phyloP scores from a whole-genome alignment of 2,113 vertebrate species.

The Ursus arctos region DNA sequence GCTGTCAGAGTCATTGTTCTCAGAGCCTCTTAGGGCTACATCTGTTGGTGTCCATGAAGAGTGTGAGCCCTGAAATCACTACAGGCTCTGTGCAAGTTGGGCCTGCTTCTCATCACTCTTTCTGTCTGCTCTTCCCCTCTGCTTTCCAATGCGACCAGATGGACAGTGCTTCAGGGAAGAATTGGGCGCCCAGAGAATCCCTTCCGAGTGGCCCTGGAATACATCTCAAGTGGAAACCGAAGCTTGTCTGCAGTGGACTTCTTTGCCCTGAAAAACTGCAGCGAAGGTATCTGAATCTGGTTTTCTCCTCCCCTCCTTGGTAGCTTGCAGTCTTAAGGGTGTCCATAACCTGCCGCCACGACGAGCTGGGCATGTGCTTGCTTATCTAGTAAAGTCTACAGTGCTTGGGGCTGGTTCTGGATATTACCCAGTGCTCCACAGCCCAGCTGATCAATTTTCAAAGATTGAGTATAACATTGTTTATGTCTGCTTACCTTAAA shows the following conservation, averaged over 20 bases:
- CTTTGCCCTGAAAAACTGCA: slow-evolving; percentile 91
- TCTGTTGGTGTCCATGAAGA: background rate
- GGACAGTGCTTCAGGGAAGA: slow-evolving; percentile 88
- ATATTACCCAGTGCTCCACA: background rate
- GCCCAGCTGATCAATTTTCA: background rate
- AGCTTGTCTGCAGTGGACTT: slow-evolving; percentile 88
- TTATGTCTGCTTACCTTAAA: slow-evolving; percentile 8
- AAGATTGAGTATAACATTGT: background rate
- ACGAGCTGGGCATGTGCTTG: background rate
- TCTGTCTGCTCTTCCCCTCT: slow-evolving; percentile 78
- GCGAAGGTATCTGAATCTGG: slow-evolving; percentile 84
- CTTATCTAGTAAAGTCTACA: background rate
- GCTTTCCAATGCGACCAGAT: slow-evolving; percentile 84
- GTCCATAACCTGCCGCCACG: background rate
- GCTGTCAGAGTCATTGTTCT: background rate
- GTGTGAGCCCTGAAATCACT: background rate
- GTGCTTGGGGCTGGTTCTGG: background rate
- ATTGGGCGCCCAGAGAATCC: slow-evolving; percentile 88
- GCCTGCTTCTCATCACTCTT: slow-evolving; percentile 77
- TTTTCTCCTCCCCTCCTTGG: background rate
- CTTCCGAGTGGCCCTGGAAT: slow-evolving; percentile 89
- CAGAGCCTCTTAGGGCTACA: too few relatives aligned
- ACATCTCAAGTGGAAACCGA: slow-evolving; percentile 83
- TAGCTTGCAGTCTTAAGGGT: background rate
- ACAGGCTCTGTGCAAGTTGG: background rate